Conservation (phyloP, 2,113 vertebrate species). For the Macroglossus sobrinus region DNA sequence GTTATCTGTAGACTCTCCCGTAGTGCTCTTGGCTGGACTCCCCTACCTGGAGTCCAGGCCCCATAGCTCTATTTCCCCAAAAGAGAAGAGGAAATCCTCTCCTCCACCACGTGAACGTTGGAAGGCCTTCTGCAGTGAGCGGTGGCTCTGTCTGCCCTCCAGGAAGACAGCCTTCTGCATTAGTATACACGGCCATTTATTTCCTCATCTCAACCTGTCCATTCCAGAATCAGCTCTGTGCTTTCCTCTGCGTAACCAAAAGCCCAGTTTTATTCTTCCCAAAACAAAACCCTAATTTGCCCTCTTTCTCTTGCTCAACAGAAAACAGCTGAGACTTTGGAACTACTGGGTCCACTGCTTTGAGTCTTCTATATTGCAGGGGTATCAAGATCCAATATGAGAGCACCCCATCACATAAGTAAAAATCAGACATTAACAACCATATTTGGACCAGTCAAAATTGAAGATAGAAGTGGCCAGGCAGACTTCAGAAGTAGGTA, state of each 20-base stretch:
- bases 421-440: background rate
- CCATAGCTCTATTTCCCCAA: background rate
- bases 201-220: background rate
- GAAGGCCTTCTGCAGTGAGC: background rate
- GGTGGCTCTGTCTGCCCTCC: background rate
- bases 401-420: background rate
- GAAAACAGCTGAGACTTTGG: background rate
- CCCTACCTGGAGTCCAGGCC: background rate
- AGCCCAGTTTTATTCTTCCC: slow-evolving; percentile 7
- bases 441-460: background rate
- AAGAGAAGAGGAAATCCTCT: background rate
- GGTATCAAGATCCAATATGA: background rate
- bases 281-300: slow-evolving; percentile 29
- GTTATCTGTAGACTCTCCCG: background rate
- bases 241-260: slow-evolving; percentile 10
- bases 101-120: background rate
- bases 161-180: background rate
- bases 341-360: background rate
- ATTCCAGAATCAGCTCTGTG: background rate
- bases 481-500: background rate
- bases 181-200: background rate
- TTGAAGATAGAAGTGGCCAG: background rate
- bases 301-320: slow-evolving; percentile 1
- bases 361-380: background rate
- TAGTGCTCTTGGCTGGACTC: background rate